Evolutionary conservation across 2,113 vertebrate genomes (phyloP).

Genomic region (Emydura subglobosa): DNA sequence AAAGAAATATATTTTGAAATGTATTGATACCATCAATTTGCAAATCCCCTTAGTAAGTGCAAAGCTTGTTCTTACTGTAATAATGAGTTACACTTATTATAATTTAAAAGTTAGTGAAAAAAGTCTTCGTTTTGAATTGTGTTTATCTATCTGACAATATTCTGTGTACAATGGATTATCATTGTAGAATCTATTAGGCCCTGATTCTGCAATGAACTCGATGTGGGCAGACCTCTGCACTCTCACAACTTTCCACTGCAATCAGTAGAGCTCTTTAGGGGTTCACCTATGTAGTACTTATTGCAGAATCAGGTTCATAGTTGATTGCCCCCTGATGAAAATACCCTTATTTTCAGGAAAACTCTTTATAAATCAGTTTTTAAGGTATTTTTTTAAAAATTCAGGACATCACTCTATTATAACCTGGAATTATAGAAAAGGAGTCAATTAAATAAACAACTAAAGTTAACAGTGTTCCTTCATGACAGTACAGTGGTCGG

Average conservation of each 20-base stretch:
- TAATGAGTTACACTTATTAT: neutral
- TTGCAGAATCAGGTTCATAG: neutral
- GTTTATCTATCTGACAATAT: neutral
- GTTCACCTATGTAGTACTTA: neutral
- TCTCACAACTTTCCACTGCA: neutral
- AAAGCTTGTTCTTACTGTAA: neutral
- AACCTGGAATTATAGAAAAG: constrained; percentile 31
- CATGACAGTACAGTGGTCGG: neutral
- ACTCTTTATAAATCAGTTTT: rapidly evolving
- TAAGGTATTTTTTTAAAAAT: neutral
- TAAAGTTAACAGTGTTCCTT: constrained; percentile 54
- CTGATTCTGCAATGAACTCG: neutral
- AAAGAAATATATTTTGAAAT: neutral
- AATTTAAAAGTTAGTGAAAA: neutral
- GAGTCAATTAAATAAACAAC: neutral
- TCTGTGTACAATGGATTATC: neutral
- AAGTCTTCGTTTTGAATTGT: neutral
- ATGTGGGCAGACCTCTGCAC: neutral
- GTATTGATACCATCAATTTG: neutral
- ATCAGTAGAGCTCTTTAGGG: too few relatives aligned
- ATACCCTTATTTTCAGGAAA: neutral
- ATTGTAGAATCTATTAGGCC: neutral
- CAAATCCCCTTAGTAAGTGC: neutral
- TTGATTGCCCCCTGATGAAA: rapidly evolving
- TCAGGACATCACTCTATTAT: neutral